These are phyloP conservation scores for Macrobrachium nipponense DNA, from an alignment of 1,140 invertebrate genomes.

Conservation along the genomic window DNA sequence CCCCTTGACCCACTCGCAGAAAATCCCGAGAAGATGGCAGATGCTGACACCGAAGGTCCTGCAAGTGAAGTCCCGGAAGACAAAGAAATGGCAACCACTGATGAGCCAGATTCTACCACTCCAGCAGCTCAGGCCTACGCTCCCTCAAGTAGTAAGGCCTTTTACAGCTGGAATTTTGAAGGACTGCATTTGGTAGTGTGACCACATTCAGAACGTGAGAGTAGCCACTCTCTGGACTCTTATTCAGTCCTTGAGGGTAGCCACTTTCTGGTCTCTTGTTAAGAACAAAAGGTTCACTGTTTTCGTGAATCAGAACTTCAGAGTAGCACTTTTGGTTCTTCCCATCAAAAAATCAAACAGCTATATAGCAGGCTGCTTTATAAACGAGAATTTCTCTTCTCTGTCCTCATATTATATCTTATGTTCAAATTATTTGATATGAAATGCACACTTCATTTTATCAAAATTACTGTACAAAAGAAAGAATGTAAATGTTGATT, in stretches of 20 bases:
- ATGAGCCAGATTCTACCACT: neutral
- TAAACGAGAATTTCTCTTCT: neutral
- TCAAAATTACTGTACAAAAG: no score
- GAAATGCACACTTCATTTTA: no score
- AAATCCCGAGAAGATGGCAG: no score
- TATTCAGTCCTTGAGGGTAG: no score
- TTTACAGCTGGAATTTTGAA: neutral
- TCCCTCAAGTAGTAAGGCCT: neutral
- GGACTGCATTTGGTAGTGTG: neutral
- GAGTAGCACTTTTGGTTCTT: no score
- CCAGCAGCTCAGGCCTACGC: slow-evolving; percentile 10
- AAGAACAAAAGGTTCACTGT: no score
- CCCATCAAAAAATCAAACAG: no score
- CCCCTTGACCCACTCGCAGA: no score
- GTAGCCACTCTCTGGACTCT: no score
- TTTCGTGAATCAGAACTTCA: no score
- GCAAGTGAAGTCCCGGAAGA: neutral
- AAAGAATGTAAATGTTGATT: no score
- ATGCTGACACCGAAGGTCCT: neutral
- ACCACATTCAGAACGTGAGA: neutral
- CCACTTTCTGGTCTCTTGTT: no score
- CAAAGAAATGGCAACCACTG: neutral
- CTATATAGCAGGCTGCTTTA: neutral
- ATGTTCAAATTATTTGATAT: neutral
- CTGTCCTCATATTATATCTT: neutral